phyloP scores from a whole-genome alignment of 2,113 vertebrate genomes.

The Fregetta grallaria region DNA sequence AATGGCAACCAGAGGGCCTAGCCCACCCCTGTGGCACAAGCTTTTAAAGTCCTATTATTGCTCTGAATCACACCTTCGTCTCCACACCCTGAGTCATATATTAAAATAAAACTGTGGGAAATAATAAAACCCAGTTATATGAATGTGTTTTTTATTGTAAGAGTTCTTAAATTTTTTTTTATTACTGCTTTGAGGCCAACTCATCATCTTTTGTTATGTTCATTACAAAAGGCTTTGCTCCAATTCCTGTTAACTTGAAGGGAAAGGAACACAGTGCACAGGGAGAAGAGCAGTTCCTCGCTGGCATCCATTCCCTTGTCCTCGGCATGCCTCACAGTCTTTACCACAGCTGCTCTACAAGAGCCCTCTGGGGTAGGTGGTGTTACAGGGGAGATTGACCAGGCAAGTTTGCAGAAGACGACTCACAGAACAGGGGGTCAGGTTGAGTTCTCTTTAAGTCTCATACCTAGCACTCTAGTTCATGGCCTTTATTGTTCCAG shows the following conservation, averaged over 20 bases:
- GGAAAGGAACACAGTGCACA: background rate
- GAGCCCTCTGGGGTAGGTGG: background rate
- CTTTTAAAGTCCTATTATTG: slow-evolving; percentile 51
- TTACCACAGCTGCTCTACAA: background rate
- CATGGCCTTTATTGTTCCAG: background rate
- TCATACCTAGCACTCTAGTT: background rate
- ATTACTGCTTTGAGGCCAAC: slow-evolving; percentile 55
- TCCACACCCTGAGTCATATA: slow-evolving; percentile 46
- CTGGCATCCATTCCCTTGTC: background rate
- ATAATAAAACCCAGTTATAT: slow-evolving; percentile 61
- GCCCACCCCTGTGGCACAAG: background rate
- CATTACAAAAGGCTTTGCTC: slow-evolving; percentile 44
- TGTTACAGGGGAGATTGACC: background rate
- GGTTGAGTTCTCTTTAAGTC: background rate
- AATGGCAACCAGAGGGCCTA: slow-evolving; percentile 4
- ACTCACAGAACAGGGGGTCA: background rate
- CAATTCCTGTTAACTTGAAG: slow-evolving; percentile 9
- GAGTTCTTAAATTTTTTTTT: slow-evolving; percentile 21
- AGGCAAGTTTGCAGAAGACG: background rate
- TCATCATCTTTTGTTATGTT: slow-evolving; percentile 52
- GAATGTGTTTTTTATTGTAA: slow-evolving; percentile 53
- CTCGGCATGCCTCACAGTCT: background rate
- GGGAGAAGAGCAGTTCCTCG: background rate
- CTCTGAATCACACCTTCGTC: slow-evolving; percentile 63
- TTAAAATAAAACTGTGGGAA: slow-evolving; percentile 68